Evolutionary conservation across 1,140 invertebrate species (phyloP).

Genomic region (Parapsyche elsis): DNA sequence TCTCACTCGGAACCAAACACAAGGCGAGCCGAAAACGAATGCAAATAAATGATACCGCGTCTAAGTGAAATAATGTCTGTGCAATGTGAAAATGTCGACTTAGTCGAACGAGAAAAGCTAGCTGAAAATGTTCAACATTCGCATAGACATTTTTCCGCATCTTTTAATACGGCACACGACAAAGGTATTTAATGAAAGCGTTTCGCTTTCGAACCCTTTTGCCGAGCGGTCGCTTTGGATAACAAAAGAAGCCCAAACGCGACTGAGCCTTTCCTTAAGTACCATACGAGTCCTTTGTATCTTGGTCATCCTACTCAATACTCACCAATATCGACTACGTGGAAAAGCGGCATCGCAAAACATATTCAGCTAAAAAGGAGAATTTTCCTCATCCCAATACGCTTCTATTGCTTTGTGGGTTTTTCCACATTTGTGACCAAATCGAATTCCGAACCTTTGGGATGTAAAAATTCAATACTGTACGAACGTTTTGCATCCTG

Average conservation of each 20-base stretch:
- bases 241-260: not conserved
- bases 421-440: constrained; percentile 26
- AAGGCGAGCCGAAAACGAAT: too few species aligned
- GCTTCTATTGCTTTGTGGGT: not conserved
- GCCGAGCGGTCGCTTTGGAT: not conserved
- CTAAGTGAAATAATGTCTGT: too few species aligned
- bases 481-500: too few species aligned
- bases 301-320: not conserved
- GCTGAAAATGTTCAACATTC: too few species aligned
- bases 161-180: not conserved
- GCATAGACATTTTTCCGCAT: not conserved
- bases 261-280: not conserved
- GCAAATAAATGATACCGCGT: too few species aligned
- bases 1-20: too few species aligned
- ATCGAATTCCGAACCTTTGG: constrained; percentile 6
- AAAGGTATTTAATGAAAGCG: constrained; percentile 1
- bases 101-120: too few species aligned
- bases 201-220: not conserved
- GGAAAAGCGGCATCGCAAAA: not conserved
- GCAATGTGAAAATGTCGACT: too few species aligned
- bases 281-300: constrained; percentile 6
- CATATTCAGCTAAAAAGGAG: constrained; percentile 14
- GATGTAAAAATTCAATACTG: too few species aligned
- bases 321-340: not conserved
- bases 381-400: not conserved